These are phyloP conservation scores for Rhea americana DNA, from an alignment of 2,113 vertebrate genomes.

Conservation along the genomic window DNA sequence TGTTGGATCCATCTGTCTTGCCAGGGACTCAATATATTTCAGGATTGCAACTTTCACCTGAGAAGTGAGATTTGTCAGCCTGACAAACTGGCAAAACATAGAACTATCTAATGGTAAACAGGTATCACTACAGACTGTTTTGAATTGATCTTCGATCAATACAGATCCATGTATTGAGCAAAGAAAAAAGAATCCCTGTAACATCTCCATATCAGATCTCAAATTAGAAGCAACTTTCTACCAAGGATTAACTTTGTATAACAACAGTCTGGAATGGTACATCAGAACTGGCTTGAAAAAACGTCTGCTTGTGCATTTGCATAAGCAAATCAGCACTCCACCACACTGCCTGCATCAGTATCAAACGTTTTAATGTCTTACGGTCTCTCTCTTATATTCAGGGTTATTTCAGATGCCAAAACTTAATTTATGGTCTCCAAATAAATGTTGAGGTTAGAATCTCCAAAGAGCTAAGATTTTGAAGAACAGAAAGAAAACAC, in stretches of 20 bases:
- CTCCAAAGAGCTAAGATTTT: not conserved
- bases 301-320: not conserved
- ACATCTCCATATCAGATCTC: not conserved
- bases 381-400: not conserved
- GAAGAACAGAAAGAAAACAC: not conserved
- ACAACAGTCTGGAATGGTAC: not conserved
- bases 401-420: not conserved
- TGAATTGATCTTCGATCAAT: no score
- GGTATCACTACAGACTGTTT: not conserved
- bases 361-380: not conserved
- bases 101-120: not conserved
- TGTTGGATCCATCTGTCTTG: conserved; percentile 94
- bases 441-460: not conserved
- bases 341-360: fast-evolving
- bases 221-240: not conserved
- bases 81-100: not conserved
- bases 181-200: not conserved
- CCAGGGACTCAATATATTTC: conserved; percentile 95
- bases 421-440: not conserved
- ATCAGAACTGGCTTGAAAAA: not conserved
- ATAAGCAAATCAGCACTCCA: not conserved
- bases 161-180: not conserved
- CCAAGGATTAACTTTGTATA: not conserved
- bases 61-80: not conserved
- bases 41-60: conserved; percentile 98